Evolutionary conservation across 1,140 invertebrate species (phyloP), one percentile per base, ranked within the genome.

Genomic region (Hycleus cichorii): DNA sequence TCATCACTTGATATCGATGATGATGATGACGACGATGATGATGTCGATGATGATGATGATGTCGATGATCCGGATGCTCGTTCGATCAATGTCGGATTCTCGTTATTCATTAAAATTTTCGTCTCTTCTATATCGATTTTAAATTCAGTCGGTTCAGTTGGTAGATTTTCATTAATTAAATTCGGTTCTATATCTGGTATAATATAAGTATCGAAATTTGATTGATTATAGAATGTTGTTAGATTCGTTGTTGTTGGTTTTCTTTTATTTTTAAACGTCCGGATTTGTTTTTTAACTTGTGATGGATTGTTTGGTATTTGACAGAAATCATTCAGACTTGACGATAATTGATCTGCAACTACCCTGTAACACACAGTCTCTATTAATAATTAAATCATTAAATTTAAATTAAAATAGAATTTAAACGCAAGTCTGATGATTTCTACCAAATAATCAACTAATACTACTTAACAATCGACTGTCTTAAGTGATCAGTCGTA

Each of bases 301-400:
- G 32, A 7, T 52, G 49, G 40, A 7, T 47, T 26, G 58, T 12
- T 18, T 32, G 32, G 32, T 32, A 5, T 47, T 53, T 58, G 54
- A 39, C 47, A 49, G 52, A 63, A 63, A 59, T 51, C 60, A 63
- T 39, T 59, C 60, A 62, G 60, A 62, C 60, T 62, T 62, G 57
- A 18, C 57, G 44, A 43, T 45, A 45, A 53, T 49, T 32, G 60
- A 25, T 51, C 46, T 46, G 18, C 40, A 4, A 46, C 42, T 25
- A 45, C 27, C 51, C 51, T 53, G 51, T 45, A 46, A 53, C 50
- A 52, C 26, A 45, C 18, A 27, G 38, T 26, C 9, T 26, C 10
- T 4, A 27, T 52, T 44, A 52, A 43, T 52, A 24, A 42, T 32
- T 7, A 32, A 18, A 32, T 32, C 0, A 32, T 32, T 32, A 32